These are phyloP conservation scores for Hippocampus abdominalis DNA, from an alignment of 2,113 vertebrate genomes.

Conservation along the genomic window DNA sequence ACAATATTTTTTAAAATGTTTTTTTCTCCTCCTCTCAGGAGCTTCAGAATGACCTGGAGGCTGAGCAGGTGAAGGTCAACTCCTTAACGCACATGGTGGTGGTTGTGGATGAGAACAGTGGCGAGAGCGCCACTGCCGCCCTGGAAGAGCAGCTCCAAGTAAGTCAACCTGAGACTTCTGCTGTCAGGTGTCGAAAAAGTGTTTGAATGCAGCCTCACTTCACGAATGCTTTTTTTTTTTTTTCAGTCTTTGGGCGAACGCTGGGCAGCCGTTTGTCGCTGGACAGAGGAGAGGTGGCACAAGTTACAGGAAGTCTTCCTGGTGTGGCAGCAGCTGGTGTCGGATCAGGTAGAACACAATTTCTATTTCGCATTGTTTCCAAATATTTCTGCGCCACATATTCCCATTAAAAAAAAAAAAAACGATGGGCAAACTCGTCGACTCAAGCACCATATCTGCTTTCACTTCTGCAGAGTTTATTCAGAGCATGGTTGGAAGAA, in stretches of 20 bases:
- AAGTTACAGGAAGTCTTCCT: slow-evolving; percentile 84
- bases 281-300: slow-evolving; percentile 90
- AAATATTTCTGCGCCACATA: background rate
- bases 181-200: background rate
- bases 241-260: slow-evolving; percentile 88
- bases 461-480: slow-evolving; percentile 72
- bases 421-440: background rate
- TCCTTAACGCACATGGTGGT: slow-evolving; percentile 99
- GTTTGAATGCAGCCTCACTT: too few species aligned
- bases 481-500: slow-evolving; percentile 86
- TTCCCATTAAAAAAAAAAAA: background rate
- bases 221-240: background rate
- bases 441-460: background rate
- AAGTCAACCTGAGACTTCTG: slow-evolving; percentile 6
- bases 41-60: slow-evolving; percentile 89
- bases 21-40: slow-evolving; percentile 58
- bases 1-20: too few species aligned
- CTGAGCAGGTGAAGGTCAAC: slow-evolving; percentile 95
- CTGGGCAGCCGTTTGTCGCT: slow-evolving; percentile 95
- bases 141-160: slow-evolving; percentile 95
- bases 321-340: slow-evolving; percentile 87
- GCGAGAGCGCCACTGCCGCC: slow-evolving; percentile 84
- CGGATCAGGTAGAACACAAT: slow-evolving; percentile 82
- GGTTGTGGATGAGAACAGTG: slow-evolving; percentile 92
- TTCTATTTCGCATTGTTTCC: background rate